These are phyloP conservation scores for Betta splendens DNA, from an alignment of 2,797 vertebrate genomes.

Conservation along the genomic window DNA sequence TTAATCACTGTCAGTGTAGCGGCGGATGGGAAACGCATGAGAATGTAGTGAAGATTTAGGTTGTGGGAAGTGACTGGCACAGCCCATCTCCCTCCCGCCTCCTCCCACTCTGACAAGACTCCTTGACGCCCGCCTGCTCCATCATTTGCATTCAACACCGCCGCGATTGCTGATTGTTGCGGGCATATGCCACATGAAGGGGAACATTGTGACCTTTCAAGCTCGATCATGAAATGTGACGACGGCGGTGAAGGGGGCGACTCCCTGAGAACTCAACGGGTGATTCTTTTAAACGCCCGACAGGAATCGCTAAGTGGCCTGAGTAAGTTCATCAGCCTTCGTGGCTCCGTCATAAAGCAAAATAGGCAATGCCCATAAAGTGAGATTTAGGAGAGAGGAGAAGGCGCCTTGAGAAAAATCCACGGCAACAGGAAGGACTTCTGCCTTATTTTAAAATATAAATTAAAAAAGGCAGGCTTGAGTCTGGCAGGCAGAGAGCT, in stretches of 20 bases:
- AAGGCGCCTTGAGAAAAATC: conserved; percentile 14
- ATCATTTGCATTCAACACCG: conserved; percentile 41
- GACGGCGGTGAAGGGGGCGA: conserved; percentile 9
- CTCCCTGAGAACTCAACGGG: conserved; percentile 19
- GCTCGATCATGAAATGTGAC: conserved; percentile 38
- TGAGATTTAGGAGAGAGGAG: conserved; percentile 5
- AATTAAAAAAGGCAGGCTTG: conserved; percentile 36
- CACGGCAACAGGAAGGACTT: conserved; percentile 19
- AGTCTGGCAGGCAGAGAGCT: conserved; percentile 53
- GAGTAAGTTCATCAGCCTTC: conserved; percentile 22
- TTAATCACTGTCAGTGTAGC: conserved; percentile 63
- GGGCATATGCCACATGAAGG: conserved; percentile 47
- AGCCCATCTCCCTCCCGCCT: conserved; percentile 1
- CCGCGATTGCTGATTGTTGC: conserved; percentile 5
- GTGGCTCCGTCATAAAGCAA: conserved; percentile 21
- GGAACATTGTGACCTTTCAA: conserved; percentile 54
- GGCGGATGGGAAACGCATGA: conserved; percentile 45
- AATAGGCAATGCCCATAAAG: conserved; percentile 16
- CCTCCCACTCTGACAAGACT: conserved; percentile 17
- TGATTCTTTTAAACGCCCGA: conserved; percentile 30
- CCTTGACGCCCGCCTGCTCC: conserved; percentile 53
- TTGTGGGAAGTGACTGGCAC: conserved; percentile 63
- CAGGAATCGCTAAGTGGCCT: conserved; percentile 6
- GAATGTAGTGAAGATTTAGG: conserved; percentile 67
- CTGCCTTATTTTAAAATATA: conserved; percentile 20